Evolutionary conservation across 2,797 vertebrate species (phyloP), one percentile per base, ranked within the genome.

Genomic region (Echeneis naucrates): DNA sequence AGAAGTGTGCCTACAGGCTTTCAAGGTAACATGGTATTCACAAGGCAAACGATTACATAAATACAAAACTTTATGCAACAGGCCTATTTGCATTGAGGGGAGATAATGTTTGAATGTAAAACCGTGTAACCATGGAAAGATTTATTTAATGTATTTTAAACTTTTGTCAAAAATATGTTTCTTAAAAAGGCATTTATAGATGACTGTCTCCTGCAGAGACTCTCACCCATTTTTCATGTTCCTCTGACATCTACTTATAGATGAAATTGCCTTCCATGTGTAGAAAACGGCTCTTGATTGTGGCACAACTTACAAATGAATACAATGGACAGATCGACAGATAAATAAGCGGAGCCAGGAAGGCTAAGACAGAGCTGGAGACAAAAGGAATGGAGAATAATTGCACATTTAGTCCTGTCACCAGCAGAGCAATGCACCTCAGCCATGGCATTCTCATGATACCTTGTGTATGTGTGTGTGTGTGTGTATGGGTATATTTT

Each of bases 361-460:
- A 72, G 63, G 77, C 72, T 72, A 56, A 81, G 73, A 85, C 33
- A 35, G 68, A 52, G n/a, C 54, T 84, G 72, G 78, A 91, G 86
- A 90, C 77, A 84, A 87, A 91, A 84, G 65, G 53, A 85, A 85
- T 63, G 55, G 72, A 76, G 66, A 86, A 88, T 92, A 91, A 92
- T 92, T 87, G 80, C 75, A 75, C 70, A 37, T 89, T 92, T 87
- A 84, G 78, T 81, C 70, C 82, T 85, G 87, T 88, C 89, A 84
- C 72, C 58, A 80, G 48, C 70, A 35, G 62, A 85, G 76, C 56
- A 7, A 60, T 54, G 60, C 47, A 35, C 82, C 84, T 87, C 83
- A 87, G 63, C 86, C 61, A 64, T 58, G 37, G 52, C 81, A 65
- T 82, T 83, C 69, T 84, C 83, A 75, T 81, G 77, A 70, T 86